phyloP scores from a whole-genome alignment of 2,113 vertebrate genomes.

The Blennius ocellaris region DNA sequence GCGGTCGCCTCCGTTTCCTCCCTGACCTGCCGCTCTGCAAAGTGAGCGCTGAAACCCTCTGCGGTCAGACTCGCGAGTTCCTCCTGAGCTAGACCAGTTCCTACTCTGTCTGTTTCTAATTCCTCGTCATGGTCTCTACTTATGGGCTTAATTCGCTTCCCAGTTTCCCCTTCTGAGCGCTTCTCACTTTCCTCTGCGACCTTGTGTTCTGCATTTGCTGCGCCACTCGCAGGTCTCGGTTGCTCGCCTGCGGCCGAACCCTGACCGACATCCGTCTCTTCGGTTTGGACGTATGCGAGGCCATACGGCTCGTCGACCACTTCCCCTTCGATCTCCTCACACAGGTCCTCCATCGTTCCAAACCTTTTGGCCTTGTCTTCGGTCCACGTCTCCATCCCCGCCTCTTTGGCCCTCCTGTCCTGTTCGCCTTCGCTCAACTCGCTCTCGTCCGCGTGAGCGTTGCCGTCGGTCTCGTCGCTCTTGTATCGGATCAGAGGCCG shows the following conservation, averaged over 20 bases:
- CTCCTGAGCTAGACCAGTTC: too few species aligned
- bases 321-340: conserved; percentile 76
- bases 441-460: conserved; percentile 67
- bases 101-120: conserved; percentile 60
- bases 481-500: conserved; percentile 83
- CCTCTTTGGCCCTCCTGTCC: conserved; percentile 59
- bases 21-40: conserved; percentile 39
- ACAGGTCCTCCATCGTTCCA: conserved; percentile 83
- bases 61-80: conserved; percentile 64
- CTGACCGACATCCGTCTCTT: conserved; percentile 19
- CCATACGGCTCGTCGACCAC: conserved; percentile 57
- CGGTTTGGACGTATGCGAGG: conserved; percentile 36
- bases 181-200: conserved; percentile 1
- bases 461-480: conserved; percentile 79
- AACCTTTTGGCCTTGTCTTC: conserved; percentile 72
- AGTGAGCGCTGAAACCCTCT: conserved; percentile 48
- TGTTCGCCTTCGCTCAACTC: conserved; percentile 80
- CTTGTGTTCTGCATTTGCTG: conserved; percentile 22
- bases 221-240: not conserved
- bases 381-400: conserved; percentile 51
- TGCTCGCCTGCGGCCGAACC: conserved; percentile 1
- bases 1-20: not conserved
- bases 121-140: conserved; percentile 46
- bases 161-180: conserved; percentile 39
- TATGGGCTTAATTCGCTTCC: conserved; percentile 15